A percentile compares a stretch with the other conserved stretches of the same genome.
phyloP scores from a whole-genome alignment of 1,140 invertebrate species.

The Fopius arisanus region DNA sequence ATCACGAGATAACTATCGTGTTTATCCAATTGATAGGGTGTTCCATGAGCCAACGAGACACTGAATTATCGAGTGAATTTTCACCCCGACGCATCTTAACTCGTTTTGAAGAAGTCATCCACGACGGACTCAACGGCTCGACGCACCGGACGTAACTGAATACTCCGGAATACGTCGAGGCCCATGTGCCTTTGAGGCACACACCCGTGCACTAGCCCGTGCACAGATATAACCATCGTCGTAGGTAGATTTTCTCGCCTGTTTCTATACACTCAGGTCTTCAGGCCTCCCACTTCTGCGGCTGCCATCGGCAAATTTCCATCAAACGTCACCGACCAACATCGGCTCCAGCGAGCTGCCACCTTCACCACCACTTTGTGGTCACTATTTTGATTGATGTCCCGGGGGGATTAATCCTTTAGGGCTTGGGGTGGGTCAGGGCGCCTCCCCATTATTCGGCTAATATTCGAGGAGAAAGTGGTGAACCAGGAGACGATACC shows the following conservation, averaged over 20 bases:
- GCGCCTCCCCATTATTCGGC: too few species aligned
- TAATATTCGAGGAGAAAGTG: too few species aligned
- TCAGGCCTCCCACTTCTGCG: not conserved
- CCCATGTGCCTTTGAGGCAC: constrained; percentile 21
- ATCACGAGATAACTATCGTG: not conserved
- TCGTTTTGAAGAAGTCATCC: too few species aligned
- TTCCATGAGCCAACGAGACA: not conserved
- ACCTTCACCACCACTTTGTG: constrained; percentile 1
- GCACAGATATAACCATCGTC: not conserved
- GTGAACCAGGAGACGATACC: too few species aligned
- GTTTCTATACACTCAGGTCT: constrained; percentile 4
- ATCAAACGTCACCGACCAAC: not conserved
- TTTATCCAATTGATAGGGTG: constrained; percentile 23
- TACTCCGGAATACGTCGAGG: constrained; percentile 39
- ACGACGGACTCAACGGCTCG: constrained; percentile 44
- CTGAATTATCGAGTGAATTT: not conserved
- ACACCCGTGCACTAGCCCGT: not conserved
- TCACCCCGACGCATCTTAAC: not conserved
- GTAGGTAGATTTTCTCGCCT: constrained; percentile 15
- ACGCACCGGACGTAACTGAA: constrained; percentile 60
- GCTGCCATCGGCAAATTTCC: not conserved
- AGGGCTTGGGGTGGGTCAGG: too few species aligned
- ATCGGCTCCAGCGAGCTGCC: not conserved
- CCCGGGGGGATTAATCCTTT: not conserved
- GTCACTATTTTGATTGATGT: not conserved